Percentiles rank a stretch among this genome's conserved stretches.
These are phyloP conservation scores for Protodeltote pygarga DNA, from an alignment of 2,888 invertebrate genomes.

Conservation along the genomic window DNA sequence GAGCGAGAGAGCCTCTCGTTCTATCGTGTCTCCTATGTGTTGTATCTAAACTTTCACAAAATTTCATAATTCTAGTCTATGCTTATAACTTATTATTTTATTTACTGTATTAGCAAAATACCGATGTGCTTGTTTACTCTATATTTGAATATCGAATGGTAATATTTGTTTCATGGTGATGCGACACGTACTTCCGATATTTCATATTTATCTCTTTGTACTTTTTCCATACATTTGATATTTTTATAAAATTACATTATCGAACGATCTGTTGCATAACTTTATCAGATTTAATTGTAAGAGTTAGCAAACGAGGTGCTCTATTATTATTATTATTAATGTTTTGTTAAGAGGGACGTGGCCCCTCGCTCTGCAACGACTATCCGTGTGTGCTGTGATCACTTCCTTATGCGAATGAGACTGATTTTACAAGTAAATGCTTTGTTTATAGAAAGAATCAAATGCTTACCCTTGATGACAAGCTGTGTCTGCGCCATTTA, in stretches of 20 bases:
- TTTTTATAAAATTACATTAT: constrained; percentile 65
- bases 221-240: constrained; percentile 68
- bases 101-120: constrained; percentile 56
- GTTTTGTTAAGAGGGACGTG: constrained; percentile 78
- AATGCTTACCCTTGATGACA: constrained; percentile 63
- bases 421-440: constrained; percentile 85
- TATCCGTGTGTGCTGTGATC: constrained; percentile 86
- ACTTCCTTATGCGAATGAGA: constrained; percentile 87
- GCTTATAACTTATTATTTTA: constrained; percentile 71
- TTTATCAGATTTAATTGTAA: constrained; percentile 76
- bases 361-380: constrained; percentile 82
- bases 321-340: constrained; percentile 78
- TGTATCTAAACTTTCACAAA: constrained; percentile 66
- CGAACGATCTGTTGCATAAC: constrained; percentile 74
- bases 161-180: constrained; percentile 61
- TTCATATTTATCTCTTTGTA: constrained; percentile 58
- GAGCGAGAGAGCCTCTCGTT: constrained; percentile 59
- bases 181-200: constrained; percentile 67
- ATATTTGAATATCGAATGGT: constrained; percentile 56
- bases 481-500: constrained; percentile 48
- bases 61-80: constrained; percentile 78
- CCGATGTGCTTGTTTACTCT: constrained; percentile 58
- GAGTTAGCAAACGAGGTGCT: constrained; percentile 82
- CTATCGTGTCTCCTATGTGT: constrained; percentile 59
- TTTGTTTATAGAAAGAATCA: constrained; percentile 77